Evolutionary conservation across 2,797 vertebrate genomes (phyloP), one percentile per base, ranked within the genome.

Genomic region (Notamacropus eugenii): DNA sequence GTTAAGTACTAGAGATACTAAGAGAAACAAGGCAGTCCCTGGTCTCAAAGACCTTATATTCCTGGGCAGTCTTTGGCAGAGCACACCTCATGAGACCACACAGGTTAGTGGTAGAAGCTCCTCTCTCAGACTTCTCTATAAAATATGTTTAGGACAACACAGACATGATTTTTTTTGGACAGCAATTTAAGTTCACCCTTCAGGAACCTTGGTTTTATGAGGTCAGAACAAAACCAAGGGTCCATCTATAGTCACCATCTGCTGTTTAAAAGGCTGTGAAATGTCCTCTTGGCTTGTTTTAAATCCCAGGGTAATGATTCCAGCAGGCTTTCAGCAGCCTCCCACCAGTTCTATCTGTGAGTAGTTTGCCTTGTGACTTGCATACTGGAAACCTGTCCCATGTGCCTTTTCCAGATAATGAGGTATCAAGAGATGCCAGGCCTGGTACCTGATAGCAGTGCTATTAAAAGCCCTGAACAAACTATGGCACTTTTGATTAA

Each of bases 271-370:
- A 97, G 96, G 22, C 82, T 97, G 96, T 95, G 96, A 98, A 97
- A 97, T 92, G 95, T 94, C 90, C 95, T 92, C 97, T 97, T 97
- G 98, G 95, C 97, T 93, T 82, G 29, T 95, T 93, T 93, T 97
- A 97, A 98, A 93, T 97, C 97, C 96, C 96, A 96, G 97, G 97
- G 97, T 98, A 97, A 97, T 97, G 96, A 98, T 98, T 98, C 98
- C 97, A 95, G 95, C 95, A 98, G 97, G 97, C 97, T 98, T 98
- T 98, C 98, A 98, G 91, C 98, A 97, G 97, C 93, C 92, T 0
- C 95, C 91, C 54, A 24, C 91, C 50, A 90, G 92, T 96, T 58
- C 31, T 91, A 96, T 95, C 96, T 97, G 97, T 90, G 93, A 97
- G 97, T 96, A 97, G 97, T 92, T 95, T 96, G 97, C 96, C 98